Conservation (phyloP, 2,888 invertebrate species). For the Euplexia lucipara region DNA sequence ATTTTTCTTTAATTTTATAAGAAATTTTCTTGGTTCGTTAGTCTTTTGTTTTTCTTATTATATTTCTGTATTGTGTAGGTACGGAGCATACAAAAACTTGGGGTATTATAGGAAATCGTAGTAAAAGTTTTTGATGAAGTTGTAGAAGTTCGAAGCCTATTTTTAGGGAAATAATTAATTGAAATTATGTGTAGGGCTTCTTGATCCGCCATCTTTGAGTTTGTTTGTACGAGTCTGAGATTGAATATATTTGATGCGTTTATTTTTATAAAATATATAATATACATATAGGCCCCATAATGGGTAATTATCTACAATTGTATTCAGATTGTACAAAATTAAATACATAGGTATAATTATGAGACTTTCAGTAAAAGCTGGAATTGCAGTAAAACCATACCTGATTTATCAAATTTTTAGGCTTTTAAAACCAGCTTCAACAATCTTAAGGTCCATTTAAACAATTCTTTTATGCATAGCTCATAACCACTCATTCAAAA, state of each 20-base stretch:
- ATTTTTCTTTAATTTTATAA: slow-evolving; percentile 38
- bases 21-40: neutral
- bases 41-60: slow-evolving; percentile 7
- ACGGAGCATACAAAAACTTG: neutral
- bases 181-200: neutral
- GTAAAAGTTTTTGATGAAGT: slow-evolving; percentile 20
- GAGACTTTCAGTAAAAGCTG: too few relatives aligned
- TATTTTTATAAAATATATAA: too few relatives aligned
- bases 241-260: neutral
- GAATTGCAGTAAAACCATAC: too few relatives aligned
- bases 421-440: too few relatives aligned
- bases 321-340: too few relatives aligned
- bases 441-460: too few relatives aligned
- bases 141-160: neutral
- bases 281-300: too few relatives aligned
- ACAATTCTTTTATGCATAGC: too few relatives aligned
- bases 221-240: neutral
- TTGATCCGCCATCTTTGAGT: slow-evolving; percentile 3
- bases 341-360: too few relatives aligned
- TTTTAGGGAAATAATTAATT: slow-evolving; percentile 16
- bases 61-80: slow-evolving; percentile 5
- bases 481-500: too few relatives aligned
- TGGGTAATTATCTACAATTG: too few relatives aligned
- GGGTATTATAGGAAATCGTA: neutral
- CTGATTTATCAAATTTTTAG: too few relatives aligned